Base-by-base conservation (phyloP, 1,140 invertebrate species). In the Drosophila murphyi region DNA sequence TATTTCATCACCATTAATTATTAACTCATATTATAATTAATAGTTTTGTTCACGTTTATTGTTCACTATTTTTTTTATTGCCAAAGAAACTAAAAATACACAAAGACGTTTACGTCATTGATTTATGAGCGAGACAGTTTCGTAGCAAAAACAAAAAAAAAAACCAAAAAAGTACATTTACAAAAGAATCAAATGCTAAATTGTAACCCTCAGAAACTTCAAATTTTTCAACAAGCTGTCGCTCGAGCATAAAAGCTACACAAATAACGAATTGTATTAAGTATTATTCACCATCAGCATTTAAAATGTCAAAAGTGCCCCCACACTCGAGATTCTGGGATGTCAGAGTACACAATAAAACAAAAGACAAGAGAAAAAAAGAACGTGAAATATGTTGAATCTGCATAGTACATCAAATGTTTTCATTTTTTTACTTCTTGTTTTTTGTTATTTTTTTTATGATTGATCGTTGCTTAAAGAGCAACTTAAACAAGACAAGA, bases 391-490 rank as follows among this genome's bases (percentile, higher is more conserved):
- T 63, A 45, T 70, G 65, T 72, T 67, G 43, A 74, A 70, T 70
- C 65, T 71, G 54, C 67, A 75, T 63, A 48, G 57, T 75, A 64
- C 59, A 70, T 67, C 52, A 65, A 74, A 67, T 65, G 50, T 76
- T 56, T 57, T 63, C 12, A 28, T 5, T 48, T 63, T 48, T 55
- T 43, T 64, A 3, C 29, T n/a, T 45, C 7, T 47, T 48, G 29
- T 35, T n/a, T 35, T 55, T 8, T 55, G 39, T 59, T 63, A 50
- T 65, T 35, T 72, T 37, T 70, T 65, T 55, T 76, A 88, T 82
- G 82, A 87, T 87, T 87, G 83, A 87, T 88, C 85, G 83, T 72
- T 80, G 80, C 59, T 64, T 70, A 77, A 86, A 86, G 82, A 81
- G 78, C 73, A 76, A 65, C 68, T 76, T 60, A 64, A 71, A 57